Evolutionary conservation across 2,113 vertebrate species (phyloP), one percentile per base, ranked within the genome.

Genomic region (Nannobrachium achirus): DNA sequence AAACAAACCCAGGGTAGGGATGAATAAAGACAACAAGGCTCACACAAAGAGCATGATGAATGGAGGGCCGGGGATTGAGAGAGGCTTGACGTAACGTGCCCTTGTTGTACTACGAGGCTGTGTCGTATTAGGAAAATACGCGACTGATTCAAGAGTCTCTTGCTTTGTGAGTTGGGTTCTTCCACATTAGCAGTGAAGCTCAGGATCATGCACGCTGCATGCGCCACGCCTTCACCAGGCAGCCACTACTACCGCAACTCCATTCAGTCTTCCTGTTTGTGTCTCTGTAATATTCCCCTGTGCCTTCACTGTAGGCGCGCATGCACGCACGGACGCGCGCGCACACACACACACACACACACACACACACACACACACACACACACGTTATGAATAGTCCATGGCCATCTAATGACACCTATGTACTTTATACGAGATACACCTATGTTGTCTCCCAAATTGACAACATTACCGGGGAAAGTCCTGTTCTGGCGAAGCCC

Each of bases 1-100:
- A n/a, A 74, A 51, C 42, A 56, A 56, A 66, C n/a, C n/a, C 46
- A 6, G 13, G 13, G 78, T 16, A 25, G 63, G 11, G 14, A 78
- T 59, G 64, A 67, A 59, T 62, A 25, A 59, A 62, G 48, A 5
- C 9, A 20, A 63, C 42, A 60, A 38, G 44, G 66, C 46, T 55
- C 70, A 25, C 49, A 52, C n/a, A 62, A 15, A 80, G 74, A 45
- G 38, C 69, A 5, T 3, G 8, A 49, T 16, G 46, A 38, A 16
- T 66, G 57, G 66, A 69, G 72, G 33, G 57, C 14, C 42, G 11
- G 19, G 19, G 19, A 1, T 1, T 51, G 18, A 19, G 52, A 33
- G 25, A 33, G 25, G 25, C 25, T 33, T 66, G 59, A 56, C 4
- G 14, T 38, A 38, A 14, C 45, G 45, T 15, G 6, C 3, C 25